phyloP scores from a whole-genome alignment of 2,797 vertebrate genomes.

The Orientallactaga sibirica region DNA sequence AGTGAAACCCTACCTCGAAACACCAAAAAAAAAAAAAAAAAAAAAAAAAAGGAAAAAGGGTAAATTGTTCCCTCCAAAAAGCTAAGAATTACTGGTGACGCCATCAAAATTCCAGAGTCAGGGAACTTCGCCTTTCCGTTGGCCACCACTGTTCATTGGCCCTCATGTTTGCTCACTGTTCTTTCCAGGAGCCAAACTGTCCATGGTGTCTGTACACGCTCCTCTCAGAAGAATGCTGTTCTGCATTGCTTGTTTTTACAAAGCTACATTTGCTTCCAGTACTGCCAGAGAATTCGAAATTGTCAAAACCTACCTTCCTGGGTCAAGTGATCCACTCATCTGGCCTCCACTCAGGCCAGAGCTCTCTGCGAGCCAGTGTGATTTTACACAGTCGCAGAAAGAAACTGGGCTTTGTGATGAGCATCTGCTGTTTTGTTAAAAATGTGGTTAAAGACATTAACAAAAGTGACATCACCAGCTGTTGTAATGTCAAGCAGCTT shows the following conservation, averaged over 20 bases:
- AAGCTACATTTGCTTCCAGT: background rate
- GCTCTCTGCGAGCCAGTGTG: conserved; percentile 72
- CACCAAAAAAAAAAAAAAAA: too few relatives aligned
- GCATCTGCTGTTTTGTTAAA: conserved; percentile 94
- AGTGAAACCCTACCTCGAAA: too few relatives aligned
- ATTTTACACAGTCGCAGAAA: conserved; percentile 87
- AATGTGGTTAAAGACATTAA: conserved; percentile 92
- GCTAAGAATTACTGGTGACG: background rate
- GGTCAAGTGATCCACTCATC: conserved; percentile 73
- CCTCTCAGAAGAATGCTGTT: background rate
- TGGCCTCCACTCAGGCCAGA: conserved; percentile 76
- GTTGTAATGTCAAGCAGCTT: conserved; percentile 90
- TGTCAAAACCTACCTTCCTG: conserved; percentile 60
- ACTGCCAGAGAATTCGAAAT: conserved; percentile 46
- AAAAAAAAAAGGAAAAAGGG: background rate
- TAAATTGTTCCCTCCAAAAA: background rate
- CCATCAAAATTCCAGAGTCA: background rate
- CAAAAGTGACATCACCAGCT: conserved; percentile 91
- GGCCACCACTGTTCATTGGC: background rate
- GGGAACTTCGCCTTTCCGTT: too few relatives aligned
- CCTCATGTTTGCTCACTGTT: background rate
- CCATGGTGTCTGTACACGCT: background rate
- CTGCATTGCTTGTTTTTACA: background rate
- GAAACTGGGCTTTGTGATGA: conserved; percentile 92
- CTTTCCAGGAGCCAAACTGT: background rate